Conservation (phyloP, 2,113 vertebrate species). For the Proteles cristata region DNA sequence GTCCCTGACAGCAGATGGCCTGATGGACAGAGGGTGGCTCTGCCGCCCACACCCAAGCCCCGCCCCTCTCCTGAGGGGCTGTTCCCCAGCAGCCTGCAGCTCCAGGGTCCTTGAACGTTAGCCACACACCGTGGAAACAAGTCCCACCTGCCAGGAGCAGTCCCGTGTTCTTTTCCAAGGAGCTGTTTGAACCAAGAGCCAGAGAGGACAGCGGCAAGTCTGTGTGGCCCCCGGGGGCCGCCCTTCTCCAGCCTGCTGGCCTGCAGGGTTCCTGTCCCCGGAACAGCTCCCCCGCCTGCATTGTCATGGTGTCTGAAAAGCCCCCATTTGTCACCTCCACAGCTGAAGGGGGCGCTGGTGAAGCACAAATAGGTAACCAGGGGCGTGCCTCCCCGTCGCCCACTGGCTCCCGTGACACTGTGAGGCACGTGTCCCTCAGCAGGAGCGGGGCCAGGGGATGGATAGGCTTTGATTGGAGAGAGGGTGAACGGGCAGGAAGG, state of each 20-base stretch:
- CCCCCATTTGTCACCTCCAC: neutral
- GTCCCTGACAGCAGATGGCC: neutral
- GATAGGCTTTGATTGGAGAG: neutral
- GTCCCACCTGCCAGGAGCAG: neutral
- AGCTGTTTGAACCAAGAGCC: neutral
- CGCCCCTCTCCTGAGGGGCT: neutral
- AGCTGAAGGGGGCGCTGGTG: neutral
- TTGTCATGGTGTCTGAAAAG: neutral
- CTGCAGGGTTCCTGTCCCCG: neutral
- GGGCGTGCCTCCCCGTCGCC: neutral
- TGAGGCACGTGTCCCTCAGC: accelerated
- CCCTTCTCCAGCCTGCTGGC: accelerated
- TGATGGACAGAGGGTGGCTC: neutral
- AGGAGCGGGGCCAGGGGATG: neutral
- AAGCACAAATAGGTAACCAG: neutral
- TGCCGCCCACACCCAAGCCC: neutral
- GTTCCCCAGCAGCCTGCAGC: neutral
- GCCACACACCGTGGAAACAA: neutral
- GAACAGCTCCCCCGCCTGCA: accelerated
- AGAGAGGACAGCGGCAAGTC: neutral
- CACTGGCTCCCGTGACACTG: accelerated
- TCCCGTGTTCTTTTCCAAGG: neutral
- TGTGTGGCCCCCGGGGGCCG: accelerated
- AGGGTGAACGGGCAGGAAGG: neutral
- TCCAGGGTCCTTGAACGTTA: neutral